Percentiles rank a stretch among this genome's conserved stretches.
These are phyloP conservation scores for Cataglyphis hispanica DNA, from an alignment of 1,140 invertebrate species.

Conservation along the genomic window DNA sequence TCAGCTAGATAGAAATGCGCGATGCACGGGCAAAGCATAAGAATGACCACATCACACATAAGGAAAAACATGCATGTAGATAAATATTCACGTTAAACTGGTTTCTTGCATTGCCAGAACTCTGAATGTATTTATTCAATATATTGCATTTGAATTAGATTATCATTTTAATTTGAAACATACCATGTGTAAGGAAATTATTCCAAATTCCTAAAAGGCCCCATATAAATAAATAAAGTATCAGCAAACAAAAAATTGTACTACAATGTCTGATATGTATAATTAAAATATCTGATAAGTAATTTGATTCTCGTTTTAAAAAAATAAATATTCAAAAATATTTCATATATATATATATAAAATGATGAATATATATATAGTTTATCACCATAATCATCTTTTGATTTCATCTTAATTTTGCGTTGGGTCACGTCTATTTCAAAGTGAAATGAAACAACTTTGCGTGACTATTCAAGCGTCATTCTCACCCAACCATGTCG, in stretches of 20 bases:
- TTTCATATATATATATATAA: not conserved
- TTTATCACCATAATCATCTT: not conserved
- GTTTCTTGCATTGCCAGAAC: not conserved
- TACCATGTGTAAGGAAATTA: not conserved
- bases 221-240: not conserved
- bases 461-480: conserved; percentile 19
- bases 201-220: not conserved
- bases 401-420: conserved; percentile 12
- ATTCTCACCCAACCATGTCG: conserved; percentile 8
- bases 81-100: conserved; percentile 12
- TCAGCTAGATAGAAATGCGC: not conserved
- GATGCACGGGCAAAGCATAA: not conserved
- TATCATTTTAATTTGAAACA: conserved; percentile 4
- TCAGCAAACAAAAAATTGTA: not conserved
- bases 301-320: not conserved
- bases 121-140: conserved; percentile 3
- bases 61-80: not conserved
- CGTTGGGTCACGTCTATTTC: not conserved
- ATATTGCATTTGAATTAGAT: not conserved
- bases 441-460: not conserved
- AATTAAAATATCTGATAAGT: not conserved
- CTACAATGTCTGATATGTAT: not conserved
- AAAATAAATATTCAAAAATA: not conserved
- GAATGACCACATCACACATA: not conserved
- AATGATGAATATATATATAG: not conserved